phyloP scores from a whole-genome alignment of 2,797 vertebrate species.

The Phaenicophaeus curvirostris region DNA sequence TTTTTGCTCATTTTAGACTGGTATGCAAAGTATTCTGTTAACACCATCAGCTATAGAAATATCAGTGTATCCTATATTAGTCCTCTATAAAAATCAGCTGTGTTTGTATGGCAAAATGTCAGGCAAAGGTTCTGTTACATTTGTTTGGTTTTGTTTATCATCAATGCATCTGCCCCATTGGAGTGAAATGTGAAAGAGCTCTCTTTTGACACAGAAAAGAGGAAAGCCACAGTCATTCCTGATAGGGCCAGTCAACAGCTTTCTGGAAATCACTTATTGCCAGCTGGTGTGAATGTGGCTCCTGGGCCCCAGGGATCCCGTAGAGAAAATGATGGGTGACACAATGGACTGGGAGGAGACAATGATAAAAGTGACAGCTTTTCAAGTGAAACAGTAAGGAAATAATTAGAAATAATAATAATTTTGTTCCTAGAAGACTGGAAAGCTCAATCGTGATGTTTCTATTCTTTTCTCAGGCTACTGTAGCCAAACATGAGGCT shows the following conservation, averaged over 20 bases:
- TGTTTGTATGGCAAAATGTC: constrained; percentile 5
- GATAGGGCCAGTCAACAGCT: background rate
- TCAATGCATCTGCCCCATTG: background rate
- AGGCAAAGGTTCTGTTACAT: background rate
- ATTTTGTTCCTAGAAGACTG: background rate
- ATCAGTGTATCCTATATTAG: background rate
- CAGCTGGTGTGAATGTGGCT: constrained; percentile 1
- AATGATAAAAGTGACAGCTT: background rate
- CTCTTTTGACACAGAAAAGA: background rate
- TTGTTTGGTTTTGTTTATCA: constrained; percentile 24
- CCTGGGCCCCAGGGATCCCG: background rate
- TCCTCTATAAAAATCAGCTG: background rate
- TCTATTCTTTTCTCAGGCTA: background rate
- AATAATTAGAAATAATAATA: background rate
- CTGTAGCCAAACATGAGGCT: background rate
- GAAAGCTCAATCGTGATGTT: background rate
- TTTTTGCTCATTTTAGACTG: constrained; percentile 12
- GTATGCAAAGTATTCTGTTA: background rate
- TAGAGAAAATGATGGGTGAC: background rate
- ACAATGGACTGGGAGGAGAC: background rate
- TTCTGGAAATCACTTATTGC: background rate
- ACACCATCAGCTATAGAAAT: background rate
- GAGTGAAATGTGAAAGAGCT: background rate
- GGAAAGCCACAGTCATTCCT: background rate
- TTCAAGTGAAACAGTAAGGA: background rate